Percentiles rank a stretch among this genome's conserved stretches.
phyloP scores from a whole-genome alignment of 53 echinoderm and acorn worm genomes.

The Patiria pectinifera region DNA sequence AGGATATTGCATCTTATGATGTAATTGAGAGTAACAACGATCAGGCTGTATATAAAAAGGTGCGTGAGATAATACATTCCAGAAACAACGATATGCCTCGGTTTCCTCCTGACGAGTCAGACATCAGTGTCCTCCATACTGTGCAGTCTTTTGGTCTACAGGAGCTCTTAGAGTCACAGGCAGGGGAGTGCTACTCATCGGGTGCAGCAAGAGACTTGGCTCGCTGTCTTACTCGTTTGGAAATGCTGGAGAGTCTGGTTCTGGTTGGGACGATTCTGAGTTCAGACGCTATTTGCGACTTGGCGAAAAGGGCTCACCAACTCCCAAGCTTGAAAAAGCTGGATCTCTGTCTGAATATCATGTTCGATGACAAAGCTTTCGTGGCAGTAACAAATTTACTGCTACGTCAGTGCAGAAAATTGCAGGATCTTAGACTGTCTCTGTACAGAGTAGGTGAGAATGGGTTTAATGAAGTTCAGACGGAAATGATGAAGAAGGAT shows the following conservation, averaged over 20 bases:
- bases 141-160: constrained; percentile 14
- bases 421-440: constrained; percentile 27
- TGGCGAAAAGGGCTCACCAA: background rate
- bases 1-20: background rate
- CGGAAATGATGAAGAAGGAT: background rate
- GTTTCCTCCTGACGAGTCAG: background rate
- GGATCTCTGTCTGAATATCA: constrained; percentile 33
- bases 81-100: background rate
- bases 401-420: background rate
- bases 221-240: background rate
- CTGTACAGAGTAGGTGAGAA: constrained; percentile 2
- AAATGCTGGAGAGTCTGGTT: constrained; percentile 6
- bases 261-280: constrained; percentile 22
- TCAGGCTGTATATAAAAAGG: background rate
- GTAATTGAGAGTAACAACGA: no score
- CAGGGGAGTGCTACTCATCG: constrained; percentile 10
- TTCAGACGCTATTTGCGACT: background rate
- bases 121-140: background rate
- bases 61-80: background rate
- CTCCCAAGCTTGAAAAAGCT: background rate
- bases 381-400: background rate
- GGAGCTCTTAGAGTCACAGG: constrained; percentile 8
- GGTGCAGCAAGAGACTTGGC: background rate
- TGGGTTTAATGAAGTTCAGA: background rate
- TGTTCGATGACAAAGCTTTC: constrained; percentile 22